These are phyloP conservation scores for Mesitornis unicolor DNA, from an alignment of 2,113 vertebrate genomes.

Conservation along the genomic window DNA sequence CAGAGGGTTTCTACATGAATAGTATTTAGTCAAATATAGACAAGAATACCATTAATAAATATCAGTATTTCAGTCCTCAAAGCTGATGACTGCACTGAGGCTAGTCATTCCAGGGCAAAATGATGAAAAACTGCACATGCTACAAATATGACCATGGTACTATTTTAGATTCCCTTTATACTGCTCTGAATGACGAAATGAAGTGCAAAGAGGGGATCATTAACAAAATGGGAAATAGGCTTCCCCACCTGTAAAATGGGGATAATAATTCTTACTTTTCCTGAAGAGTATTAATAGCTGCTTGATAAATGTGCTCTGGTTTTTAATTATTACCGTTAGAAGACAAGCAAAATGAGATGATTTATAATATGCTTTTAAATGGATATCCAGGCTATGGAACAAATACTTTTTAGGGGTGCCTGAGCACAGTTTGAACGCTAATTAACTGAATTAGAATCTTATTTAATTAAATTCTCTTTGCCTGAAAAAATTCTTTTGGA, in stretches of 20 bases:
- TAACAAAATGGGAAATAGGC: constrained; percentile 25
- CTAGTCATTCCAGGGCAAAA: background rate
- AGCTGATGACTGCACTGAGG: background rate
- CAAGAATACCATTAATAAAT: background rate
- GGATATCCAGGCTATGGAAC: constrained; percentile 1
- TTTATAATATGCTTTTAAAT: constrained; percentile 42
- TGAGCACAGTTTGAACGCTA: constrained; percentile 12
- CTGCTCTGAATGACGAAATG: constrained; percentile 13
- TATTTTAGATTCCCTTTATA: constrained; percentile 20
- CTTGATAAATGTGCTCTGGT: constrained; percentile 19
- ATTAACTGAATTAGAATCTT: constrained; percentile 30
- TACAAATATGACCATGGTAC: background rate
- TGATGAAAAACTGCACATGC: background rate
- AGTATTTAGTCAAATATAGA: background rate
- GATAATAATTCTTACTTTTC: constrained; percentile 51
- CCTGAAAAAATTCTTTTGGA: background rate
- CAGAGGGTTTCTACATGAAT: background rate
- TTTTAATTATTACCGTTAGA: constrained; percentile 45
- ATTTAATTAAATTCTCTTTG: constrained; percentile 43
- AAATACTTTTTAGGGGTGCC: constrained; percentile 11
- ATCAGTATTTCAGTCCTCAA: background rate
- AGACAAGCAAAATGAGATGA: constrained; percentile 43
- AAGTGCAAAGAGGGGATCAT: constrained; percentile 18
- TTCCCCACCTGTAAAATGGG: constrained; percentile 42
- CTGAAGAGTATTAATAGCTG: constrained; percentile 24